Base-by-base conservation (phyloP, 2,113 vertebrate genomes). In the Fukomys damarensis region DNA sequence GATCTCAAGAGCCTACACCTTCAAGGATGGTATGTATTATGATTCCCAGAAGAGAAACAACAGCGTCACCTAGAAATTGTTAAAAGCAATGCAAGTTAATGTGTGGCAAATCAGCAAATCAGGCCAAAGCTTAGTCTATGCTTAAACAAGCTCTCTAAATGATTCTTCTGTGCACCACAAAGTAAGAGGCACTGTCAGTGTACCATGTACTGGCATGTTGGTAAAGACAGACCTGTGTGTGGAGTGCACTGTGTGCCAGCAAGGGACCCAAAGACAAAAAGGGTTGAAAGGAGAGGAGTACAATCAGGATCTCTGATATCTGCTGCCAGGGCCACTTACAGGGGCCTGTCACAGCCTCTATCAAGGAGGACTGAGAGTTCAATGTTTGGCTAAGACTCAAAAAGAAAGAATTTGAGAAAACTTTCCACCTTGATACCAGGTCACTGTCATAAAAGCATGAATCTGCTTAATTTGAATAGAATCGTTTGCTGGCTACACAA, bases 291-390 rank as follows among this genome's bases (percentile, higher is more conserved):
- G 22, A 87, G 10, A 63, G 38, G 66, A 4, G 43, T 12, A n/a
- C 11, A 28, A 13, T 77, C 24, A 30, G 30, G 16, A 61, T 49
- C 22, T 49, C 7, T 2, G 26, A 28, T 38, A 3, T 6, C 8
- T 61, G 17, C 35, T 76, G 20, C 14, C 13, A 26, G 41, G 0
- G 12, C 63, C 5, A 52, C 26, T 5, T 22, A 0, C 30, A 7
- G 0, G 4, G 0, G 2, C 4, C 1, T 41, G 4, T 10, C 10
- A 0, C 20, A 24, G 38, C 11, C 35, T 66, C 17, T 10, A 32
- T 38, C n/a, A 38, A 17, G 28, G 30, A 38, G 26, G 74, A 32
- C 20, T 30, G 30, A 38, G 26, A 26, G 10, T 17, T 11, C 56
- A 10, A 38, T 8, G 7, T 59, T 72, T 11, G 46, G 52, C 13